Conservation (phyloP, 35 echinoderm and acorn worm species). For the Lytechinus variegatus region DNA sequence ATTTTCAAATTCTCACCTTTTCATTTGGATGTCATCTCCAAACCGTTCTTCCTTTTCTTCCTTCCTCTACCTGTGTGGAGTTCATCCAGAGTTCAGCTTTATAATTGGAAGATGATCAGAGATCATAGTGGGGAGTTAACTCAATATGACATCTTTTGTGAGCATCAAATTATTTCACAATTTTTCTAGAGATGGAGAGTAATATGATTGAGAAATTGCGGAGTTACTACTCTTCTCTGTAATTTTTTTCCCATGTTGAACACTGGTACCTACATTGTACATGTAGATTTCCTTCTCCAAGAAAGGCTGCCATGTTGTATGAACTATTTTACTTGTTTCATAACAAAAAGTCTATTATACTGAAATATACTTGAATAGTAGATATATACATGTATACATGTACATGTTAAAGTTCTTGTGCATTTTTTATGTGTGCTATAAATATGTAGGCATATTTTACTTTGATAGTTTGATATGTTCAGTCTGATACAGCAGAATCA, state of each 20-base stretch:
- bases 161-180: background rate
- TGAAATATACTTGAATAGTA: too few species aligned
- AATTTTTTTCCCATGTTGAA: too few species aligned
- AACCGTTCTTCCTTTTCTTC: background rate
- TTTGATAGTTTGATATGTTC: too few species aligned
- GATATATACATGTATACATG: too few species aligned
- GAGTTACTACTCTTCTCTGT: too few species aligned
- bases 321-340: background rate
- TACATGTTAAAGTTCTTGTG: too few species aligned
- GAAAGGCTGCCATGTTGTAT: background rate
- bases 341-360: background rate
- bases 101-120: background rate
- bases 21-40: background rate
- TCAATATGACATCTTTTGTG: background rate
- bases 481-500: too few species aligned
- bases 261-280: too few species aligned
- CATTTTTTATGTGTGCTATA: too few species aligned
- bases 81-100: background rate
- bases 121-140: constrained; percentile 17
- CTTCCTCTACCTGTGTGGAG: background rate
- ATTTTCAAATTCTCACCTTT: background rate
- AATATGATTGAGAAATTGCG: background rate
- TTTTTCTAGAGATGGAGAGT: background rate
- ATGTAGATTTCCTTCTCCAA: background rate
- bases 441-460: too few species aligned